Percentiles rank a stretch among this genome's conserved stretches.
Evolutionary conservation across 2,797 vertebrate species (phyloP).

Genomic region (Rhinophrynus dorsalis): DNA sequence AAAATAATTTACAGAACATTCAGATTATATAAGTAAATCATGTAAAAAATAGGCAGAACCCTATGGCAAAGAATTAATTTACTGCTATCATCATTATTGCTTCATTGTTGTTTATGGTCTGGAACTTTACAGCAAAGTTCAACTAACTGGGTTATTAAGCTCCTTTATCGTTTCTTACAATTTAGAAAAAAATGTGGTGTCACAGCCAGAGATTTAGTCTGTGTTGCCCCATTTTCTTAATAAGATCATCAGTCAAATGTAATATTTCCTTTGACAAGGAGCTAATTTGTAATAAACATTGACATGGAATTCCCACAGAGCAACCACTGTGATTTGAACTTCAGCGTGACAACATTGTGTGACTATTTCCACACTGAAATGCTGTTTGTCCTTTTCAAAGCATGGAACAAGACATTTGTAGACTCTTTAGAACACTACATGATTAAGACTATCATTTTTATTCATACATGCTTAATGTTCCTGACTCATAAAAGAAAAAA

Average conservation of each 20-base stretch:
- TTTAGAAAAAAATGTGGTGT: slow-evolving; percentile 25
- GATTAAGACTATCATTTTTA: slow-evolving; percentile 49
- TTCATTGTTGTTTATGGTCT: slow-evolving; percentile 16
- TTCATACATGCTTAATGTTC: slow-evolving; percentile 36
- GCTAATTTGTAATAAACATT: slow-evolving; percentile 51
- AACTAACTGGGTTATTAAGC: slow-evolving; percentile 31
- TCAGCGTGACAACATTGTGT: slow-evolving; percentile 43
- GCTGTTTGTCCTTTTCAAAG: slow-evolving; percentile 40
- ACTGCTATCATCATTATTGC: not conserved
- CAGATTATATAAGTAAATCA: no score
- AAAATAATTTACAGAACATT: no score
- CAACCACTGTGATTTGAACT: slow-evolving; percentile 23
- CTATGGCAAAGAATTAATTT: no score
- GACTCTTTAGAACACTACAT: slow-evolving; percentile 22
- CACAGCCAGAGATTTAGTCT: slow-evolving; percentile 44
- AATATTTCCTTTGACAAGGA: slow-evolving; percentile 47
- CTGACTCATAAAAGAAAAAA: not conserved
- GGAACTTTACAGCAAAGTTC: slow-evolving; percentile 29
- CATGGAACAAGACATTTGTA: slow-evolving; percentile 29
- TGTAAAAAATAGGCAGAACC: no score
- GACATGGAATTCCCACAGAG: slow-evolving; percentile 50
- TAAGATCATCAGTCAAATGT: slow-evolving; percentile 48
- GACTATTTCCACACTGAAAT: slow-evolving; percentile 43
- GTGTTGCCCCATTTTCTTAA: slow-evolving; percentile 38
- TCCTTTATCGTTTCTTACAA: slow-evolving; percentile 21